Evolutionary conservation across 2,888 invertebrate species (phyloP), one percentile per base, ranked within the genome.

Genomic region (Ornithoptera priamus): DNA sequence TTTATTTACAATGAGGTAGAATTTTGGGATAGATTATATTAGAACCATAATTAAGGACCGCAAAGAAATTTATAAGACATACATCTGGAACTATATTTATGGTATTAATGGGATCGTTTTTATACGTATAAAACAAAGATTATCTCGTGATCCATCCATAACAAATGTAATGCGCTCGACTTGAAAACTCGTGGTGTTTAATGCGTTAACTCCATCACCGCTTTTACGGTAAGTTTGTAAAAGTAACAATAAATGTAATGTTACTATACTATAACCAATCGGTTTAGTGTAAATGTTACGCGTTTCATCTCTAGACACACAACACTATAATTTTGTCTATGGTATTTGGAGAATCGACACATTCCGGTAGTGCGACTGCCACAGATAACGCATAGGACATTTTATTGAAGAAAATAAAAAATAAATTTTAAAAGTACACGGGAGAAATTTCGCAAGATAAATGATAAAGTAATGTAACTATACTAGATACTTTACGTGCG

Each of bases 1-100:
- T 78, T 79, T 90, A 91, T 90, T 81, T 91, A 92, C 90, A 92
- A 89, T 91, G 92, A 92, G 92, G 92, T 91, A 92, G 92, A 89
- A 87, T 81, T 46, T 79, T 75, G 89, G 90, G 90, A 81, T 77
- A 73, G 75, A 75, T 63, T 75, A 73, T 53, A 62, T 20, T 15
- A 58, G 10, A n/a, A 53, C 53, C 46, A 46, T 15, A 22, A 46
- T 46, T 15, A 46, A 46, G 46, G 46, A 46, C 46, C 46, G 46
- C 46, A 46, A 46, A 46, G 46, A 46, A 46, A 46, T 46, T 15
- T 46, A 15, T 46, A 46, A 46, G 46, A 46, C 15, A 0, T 46
- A 17, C 3, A 15, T 15, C 46, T 46, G 46, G 15, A 46, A 46
- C 12, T 46, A 0, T 3, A 12, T 12, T 10, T 12, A 30, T 30